phyloP scores from a whole-genome alignment of 2,888 invertebrate genomes.

The Cacoxenus indagator region DNA sequence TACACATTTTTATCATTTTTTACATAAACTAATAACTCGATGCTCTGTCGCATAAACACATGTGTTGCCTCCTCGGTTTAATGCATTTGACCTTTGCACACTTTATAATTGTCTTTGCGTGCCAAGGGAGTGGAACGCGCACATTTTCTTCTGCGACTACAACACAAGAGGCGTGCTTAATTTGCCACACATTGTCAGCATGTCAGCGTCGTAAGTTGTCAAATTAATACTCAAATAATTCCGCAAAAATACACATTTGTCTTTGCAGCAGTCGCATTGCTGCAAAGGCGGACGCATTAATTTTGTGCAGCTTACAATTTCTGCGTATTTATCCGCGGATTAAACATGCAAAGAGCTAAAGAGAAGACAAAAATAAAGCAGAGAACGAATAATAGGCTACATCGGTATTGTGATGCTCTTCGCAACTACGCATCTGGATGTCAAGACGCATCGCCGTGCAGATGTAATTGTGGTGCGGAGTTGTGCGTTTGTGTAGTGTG shows the following conservation, averaged over 20 bases:
- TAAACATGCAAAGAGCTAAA: too few relatives aligned
- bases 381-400: too few relatives aligned
- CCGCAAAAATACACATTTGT: neutral
- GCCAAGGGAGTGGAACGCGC: neutral
- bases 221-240: slow-evolving; percentile 6
- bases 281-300: neutral
- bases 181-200: neutral
- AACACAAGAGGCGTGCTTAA: neutral
- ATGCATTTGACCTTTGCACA: slow-evolving; percentile 2
- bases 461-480: too few relatives aligned
- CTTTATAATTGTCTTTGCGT: neutral
- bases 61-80: neutral
- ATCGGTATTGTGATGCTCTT: too few relatives aligned
- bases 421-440: too few relatives aligned
- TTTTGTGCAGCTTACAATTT: neutral
- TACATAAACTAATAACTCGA: neutral
- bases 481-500: too few relatives aligned
- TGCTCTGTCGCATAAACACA: neutral
- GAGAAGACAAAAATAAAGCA: too few relatives aligned
- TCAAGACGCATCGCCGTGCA: too few relatives aligned
- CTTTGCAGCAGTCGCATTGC: neutral
- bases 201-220: neutral
- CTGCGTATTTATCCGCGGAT: too few relatives aligned
- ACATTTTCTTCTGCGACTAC: neutral
- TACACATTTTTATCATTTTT: neutral